Evolutionary conservation across 2,888 invertebrate genomes (phyloP), one percentile per base, ranked within the genome.

Genomic region (Furcula furcula): DNA sequence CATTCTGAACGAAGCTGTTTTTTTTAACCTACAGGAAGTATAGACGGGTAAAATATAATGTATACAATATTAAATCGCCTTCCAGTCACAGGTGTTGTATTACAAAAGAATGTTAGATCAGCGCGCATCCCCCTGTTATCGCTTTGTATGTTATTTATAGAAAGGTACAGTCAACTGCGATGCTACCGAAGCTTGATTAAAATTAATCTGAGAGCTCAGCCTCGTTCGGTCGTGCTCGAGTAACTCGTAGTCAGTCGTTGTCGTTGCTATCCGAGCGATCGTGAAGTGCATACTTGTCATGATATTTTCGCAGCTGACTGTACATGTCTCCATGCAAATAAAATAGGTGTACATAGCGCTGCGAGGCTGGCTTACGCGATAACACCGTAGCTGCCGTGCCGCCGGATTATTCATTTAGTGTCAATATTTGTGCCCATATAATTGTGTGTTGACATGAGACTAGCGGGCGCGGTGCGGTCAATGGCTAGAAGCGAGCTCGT

Each of bases 111-210:
- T 52, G 36, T 53, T 45, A 40, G 41, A 49, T 52, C 47, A 30
- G 49, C 51, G 54, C 49, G 62, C 54, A 54, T 63, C 50, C 37
- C 51, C 37, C 51, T 60, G 56, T 55, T 52, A 47, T 56, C 50
- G 65, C 65, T 65, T 66, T 65, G 52, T 46, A 43, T 63, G 66
- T 66, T 66, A 58, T 56, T 52, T 45, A 50, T 58, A 62, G 55
- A 57, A 45, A 34, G 33, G 34, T 46, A 54, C 49, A 53, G 52
- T 34, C 55, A 46, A 50, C 51, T 35, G 59, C 46, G 52, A 55
- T 59, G 47, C 51, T 52, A 36, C 59, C 46, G 52, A 55, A 61
- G 47, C 51, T 52, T 46, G 36, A 36, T 49, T 46, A 46, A 49
- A 34, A 45, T 42, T 18, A 26, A 43, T 34, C 27, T 46, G 46